Conservation (phyloP, 2,888 invertebrate species). For the Ochropacha duplaris region DNA sequence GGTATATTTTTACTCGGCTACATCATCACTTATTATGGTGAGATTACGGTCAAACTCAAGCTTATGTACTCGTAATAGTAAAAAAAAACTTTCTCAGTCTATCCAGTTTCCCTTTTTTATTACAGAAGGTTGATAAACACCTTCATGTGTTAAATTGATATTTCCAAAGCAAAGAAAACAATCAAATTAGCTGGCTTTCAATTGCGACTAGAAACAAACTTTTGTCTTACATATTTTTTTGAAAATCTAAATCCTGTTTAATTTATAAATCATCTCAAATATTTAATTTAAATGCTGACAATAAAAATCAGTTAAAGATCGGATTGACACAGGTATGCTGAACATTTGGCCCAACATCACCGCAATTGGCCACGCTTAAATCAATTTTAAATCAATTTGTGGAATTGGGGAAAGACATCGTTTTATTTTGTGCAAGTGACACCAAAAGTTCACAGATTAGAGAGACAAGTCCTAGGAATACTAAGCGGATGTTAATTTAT, state of each 20-base stretch:
- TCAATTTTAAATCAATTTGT: conserved; percentile 64
- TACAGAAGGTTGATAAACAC: no score
- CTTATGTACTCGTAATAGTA: no score
- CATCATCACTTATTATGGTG: no score
- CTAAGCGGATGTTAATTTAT: neutral
- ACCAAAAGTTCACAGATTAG: conserved; percentile 16
- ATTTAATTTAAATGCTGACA: neutral
- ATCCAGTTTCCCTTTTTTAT: no score
- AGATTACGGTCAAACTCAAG: no score
- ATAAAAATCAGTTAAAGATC: neutral
- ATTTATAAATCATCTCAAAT: neutral
- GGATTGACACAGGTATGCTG: conserved; percentile 30
- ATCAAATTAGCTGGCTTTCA: no score
- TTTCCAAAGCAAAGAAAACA: no score
- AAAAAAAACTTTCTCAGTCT: no score
- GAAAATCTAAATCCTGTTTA: neutral
- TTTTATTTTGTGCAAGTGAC: conserved; percentile 32
- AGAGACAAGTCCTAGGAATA: neutral
- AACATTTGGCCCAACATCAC: conserved; percentile 26
- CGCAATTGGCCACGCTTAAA: conserved; percentile 53
- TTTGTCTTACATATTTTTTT: no score
- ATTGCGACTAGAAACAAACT: no score
- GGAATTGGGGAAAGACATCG: conserved; percentile 43
- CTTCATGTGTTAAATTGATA: no score
- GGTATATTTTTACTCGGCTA: no score